Base-by-base conservation (phyloP, 2,888 invertebrate species). In the Lottia scabra region DNA sequence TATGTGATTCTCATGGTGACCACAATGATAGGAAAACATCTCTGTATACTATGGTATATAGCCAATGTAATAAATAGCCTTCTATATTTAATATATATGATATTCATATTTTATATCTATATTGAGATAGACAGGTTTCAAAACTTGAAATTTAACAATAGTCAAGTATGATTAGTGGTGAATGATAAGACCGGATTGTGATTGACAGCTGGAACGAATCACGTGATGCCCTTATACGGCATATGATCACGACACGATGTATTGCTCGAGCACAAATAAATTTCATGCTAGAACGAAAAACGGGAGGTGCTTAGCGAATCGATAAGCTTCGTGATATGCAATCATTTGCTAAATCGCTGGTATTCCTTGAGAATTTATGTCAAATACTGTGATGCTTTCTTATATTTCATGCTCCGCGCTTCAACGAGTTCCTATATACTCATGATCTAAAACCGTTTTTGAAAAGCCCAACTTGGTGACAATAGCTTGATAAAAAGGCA, bases 321-420 rank as follows among this genome's bases (percentile, higher is more conserved):
- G 70, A 70, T 70, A 48, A 56, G 56, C 63, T 45, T 38, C 48
- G 56, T 56, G 70, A 70, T 65, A 70, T 27, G 70, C 70, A 70
- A 70, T 70, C 70, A 70, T 64, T 70, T 70, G 70, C 48, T 70
- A 70, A 70, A 70, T 70, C 70, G 70, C 65, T 66, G 38, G 64
- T 65, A 56, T 66, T 43, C 26, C 70, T 27, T 38, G 43, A 38
- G 70, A 70, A 70, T 70, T 70, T 70, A 66, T 70, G 65, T 62
- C 70, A 70, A 62, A 30, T 43, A 65, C 56, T 19, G 56, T 43
- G 46, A 70, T 38, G 65, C 56, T 56, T 56, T 56, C 56, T 56
- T 23, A 56, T 56, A 56, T 56, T 56, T 56, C 56, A 56, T 56
- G 56, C 19, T 56, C 56, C 56, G 56, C 56, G 56, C 56, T 56